Base-by-base conservation (phyloP, 2,113 vertebrate species). In the Numenius arquata region DNA sequence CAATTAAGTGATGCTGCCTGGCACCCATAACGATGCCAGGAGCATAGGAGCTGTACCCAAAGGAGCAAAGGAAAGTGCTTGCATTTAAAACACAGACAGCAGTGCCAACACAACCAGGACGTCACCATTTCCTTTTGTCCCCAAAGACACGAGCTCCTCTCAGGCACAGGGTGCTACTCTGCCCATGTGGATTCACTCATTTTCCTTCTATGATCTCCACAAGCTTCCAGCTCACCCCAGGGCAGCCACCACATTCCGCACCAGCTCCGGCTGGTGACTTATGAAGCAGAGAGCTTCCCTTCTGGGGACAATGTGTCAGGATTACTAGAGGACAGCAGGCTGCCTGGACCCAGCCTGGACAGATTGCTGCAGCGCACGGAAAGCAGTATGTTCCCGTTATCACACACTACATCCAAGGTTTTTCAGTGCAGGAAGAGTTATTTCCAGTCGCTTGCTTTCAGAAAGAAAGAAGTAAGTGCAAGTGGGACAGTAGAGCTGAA, bases 151-250 rank as follows among this genome's bases (percentile, higher is more conserved):
- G 0, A 59, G 40, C 40, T 9, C 15, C 15, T 30, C 48, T 50
- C 38, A 43, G 26, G 16, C 55, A n/a, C 29, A 58, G 34, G 21
- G 27, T 25, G 20, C 30, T 45, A 11, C 62, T 15, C 19, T 27
- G 36, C 47, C n/a, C 26, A 0, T 2, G 14, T 29, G 7, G 9
- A 11, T 34, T 68, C 27, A 75, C 9, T 11, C 18, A 3, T 32
- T 89, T 65, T 36, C 40, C 30, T 22, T 38, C 40, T 16, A 1
- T 1, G 0, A 32, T 45, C 23, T 36, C 67, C 19, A 7, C 45
- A 20, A 73, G 40, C 30, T 76, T 78, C 71, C 70, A 61, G 53
- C 47, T 62, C 47, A n/a, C 4, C 26, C 53, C 61, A 38, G 38
- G 34, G 15, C 30, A 53, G 36, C 55, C 10, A 23, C 43, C 25